Conservation (phyloP, 2,113 vertebrate genomes). For the Atractosteus spatula region DNA sequence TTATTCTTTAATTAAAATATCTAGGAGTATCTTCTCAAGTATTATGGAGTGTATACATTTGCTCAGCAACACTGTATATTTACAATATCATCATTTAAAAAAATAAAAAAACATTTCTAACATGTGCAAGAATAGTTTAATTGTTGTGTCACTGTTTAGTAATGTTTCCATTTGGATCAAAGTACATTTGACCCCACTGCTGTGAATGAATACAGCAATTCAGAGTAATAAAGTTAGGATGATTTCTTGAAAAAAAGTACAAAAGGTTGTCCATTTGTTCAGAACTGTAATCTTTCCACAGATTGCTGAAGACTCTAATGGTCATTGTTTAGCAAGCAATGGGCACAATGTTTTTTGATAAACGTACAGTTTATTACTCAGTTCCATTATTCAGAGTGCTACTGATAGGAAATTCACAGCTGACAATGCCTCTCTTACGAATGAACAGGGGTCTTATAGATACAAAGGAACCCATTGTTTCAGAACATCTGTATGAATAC, state of each 20-base stretch:
- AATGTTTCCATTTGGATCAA: background rate
- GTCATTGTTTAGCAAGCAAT: background rate
- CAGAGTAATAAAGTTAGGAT: background rate
- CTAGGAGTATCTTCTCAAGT: constrained; percentile 18
- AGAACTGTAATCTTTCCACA: background rate
- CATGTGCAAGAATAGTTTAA: background rate
- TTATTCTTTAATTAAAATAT: constrained; percentile 27
- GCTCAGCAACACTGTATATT: constrained; percentile 16
- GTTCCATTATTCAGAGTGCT: too few species aligned
- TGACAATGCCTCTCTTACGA: too few species aligned
- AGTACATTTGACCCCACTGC: background rate
- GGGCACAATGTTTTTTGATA: background rate
- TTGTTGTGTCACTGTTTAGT: constrained; percentile 2
- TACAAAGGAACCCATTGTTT: too few species aligned
- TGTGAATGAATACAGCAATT: too few species aligned
- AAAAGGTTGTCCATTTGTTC: background rate
- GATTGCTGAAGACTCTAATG: constrained; percentile 3
- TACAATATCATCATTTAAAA: constrained; percentile 16
- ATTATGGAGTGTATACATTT: constrained; percentile 20
- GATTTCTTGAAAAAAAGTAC: background rate
- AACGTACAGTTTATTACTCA: background rate
- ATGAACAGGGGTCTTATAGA: too few species aligned
- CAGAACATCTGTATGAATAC: too few species aligned
- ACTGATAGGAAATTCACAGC: too few species aligned
- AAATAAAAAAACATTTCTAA: constrained; percentile 7